Evolutionary conservation across 2,888 invertebrate genomes (phyloP), one percentile per base, ranked within the genome.

Genomic region (Nasonia oneida): DNA sequence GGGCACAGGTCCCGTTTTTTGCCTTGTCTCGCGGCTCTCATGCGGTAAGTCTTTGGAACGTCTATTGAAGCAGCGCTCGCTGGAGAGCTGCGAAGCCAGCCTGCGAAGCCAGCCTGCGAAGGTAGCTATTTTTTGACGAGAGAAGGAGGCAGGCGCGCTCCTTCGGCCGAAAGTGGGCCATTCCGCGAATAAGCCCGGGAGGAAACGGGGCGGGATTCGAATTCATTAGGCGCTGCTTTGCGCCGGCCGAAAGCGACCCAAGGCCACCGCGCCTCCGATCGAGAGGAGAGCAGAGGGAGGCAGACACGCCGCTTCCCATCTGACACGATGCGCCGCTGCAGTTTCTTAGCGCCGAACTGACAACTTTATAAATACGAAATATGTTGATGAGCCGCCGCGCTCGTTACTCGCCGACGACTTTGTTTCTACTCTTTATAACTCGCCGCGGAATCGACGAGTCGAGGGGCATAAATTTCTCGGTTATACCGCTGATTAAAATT

Each of bases 201-300:
- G 83, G 87, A 86, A 86, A 71, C 57, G 85, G 86, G 87, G 84
- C 87, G 42, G 39, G 85, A 86, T 87, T 88, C 81, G 83, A 88
- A 88, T 88, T 87, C 87, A 89, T 89, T 89, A 88, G 83, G 81
- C 81, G 84, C 79, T 70, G 78, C 84, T 70, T 77, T 76, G 81
- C 78, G 53, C 37, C 23, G 71, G 12, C 71, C 77, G 75, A 85
- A 57, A 57, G 70, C 75, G n/a, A 53, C n/a, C 14, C 67, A 50
- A 50, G 75, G 42, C 39, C 50, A 50, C 14, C 3, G 3, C n/a
- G 3, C n/a, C 1, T 53, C 15, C 57, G 39, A 29, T 42, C 18
- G 42, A 50, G 3, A 70, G 3, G 29, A 77, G n/a, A 57, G 23
- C 61, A 10, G 23, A 47, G 53, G 37, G 37, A 3, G 57, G n/a